Percentiles rank a stretch among this genome's conserved stretches.
Evolutionary conservation across 92 coral and sea anemone species (phyloP).

Genomic region (Hydrozoanthus gracilis): DNA sequence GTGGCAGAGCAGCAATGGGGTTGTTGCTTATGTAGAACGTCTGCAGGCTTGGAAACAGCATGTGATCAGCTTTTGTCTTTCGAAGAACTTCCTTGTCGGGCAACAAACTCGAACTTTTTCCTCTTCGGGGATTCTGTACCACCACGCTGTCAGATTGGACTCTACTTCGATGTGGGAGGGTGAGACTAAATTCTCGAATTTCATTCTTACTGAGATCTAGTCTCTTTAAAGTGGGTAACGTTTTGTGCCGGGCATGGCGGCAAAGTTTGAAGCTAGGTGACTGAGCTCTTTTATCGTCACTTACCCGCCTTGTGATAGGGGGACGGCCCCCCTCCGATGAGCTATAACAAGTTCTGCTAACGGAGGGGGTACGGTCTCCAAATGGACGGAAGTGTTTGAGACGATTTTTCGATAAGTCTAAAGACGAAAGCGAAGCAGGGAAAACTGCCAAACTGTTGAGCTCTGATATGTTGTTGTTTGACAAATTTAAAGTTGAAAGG

Average conservation of each 20-base stretch:
- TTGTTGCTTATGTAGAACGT: constrained; percentile 83
- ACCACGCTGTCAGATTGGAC: constrained; percentile 18
- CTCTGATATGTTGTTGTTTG: constrained; percentile 78
- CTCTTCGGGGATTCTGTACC: constrained; percentile 34
- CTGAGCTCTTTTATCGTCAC: constrained; percentile 63
- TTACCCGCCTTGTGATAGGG: constrained; percentile 56
- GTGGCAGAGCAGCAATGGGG: constrained; percentile 69
- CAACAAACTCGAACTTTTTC: constrained; percentile 53
- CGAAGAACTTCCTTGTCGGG: constrained; percentile 35
- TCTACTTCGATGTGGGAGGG: constrained; percentile 54
- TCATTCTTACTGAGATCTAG: constrained; percentile 86
- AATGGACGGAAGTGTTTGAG: constrained; percentile 69
- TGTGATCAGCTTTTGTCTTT: constrained; percentile 48
- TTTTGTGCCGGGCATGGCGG: constrained; percentile 85
- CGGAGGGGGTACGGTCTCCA: constrained; percentile 44
- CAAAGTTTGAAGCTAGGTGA: constrained; percentile 66
- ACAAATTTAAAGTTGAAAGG: constrained; percentile 78
- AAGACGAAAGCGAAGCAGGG: constrained; percentile 86
- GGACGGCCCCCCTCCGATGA: constrained; percentile 74
- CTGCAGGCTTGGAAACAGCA: constrained; percentile 87
- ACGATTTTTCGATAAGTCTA: constrained; percentile 85
- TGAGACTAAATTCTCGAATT: constrained; percentile 72
- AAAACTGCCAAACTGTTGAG: constrained; percentile 81
- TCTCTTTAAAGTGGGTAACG: constrained; percentile 80
- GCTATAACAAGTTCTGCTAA: constrained; percentile 74